Evolutionary conservation across 2,113 vertebrate genomes (phyloP).

Genomic region (Notechis scutatus): DNA sequence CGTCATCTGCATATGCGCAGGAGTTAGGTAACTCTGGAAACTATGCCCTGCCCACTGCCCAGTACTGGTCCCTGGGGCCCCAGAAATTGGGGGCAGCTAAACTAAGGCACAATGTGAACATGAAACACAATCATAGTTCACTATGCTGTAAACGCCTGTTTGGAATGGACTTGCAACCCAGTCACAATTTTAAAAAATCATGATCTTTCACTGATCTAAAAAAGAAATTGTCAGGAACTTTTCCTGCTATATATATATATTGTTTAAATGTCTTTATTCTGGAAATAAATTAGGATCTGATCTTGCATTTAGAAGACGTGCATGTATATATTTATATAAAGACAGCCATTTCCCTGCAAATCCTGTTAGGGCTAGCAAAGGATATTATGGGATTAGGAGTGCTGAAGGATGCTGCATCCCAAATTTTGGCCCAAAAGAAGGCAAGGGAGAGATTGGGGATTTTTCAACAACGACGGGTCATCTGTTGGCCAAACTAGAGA

Average conservation of each 20-base stretch:
- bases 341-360: not conserved
- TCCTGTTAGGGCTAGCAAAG: not conserved
- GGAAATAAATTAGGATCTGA: slow-evolving; percentile 30
- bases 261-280: not conserved
- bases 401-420: not conserved
- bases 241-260: not conserved
- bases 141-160: too few relatives aligned
- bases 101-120: not conserved
- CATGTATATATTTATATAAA: not conserved
- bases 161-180: too few relatives aligned
- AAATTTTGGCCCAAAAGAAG: not conserved
- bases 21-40: not conserved
- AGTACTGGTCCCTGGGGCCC: not conserved
- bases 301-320: not conserved
- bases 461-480: not conserved
- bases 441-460: not conserved
- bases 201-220: not conserved
- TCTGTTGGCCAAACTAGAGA: not conserved
- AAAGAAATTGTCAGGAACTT: not conserved
- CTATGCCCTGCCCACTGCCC: too few relatives aligned
- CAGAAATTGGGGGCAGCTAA: not conserved
- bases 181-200: too few relatives aligned
- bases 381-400: not conserved
- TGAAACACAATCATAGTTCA: not conserved
- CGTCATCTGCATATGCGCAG: too few relatives aligned